phyloP scores from a whole-genome alignment of 1,140 invertebrate species.

The Drosophila subpulchrella region DNA sequence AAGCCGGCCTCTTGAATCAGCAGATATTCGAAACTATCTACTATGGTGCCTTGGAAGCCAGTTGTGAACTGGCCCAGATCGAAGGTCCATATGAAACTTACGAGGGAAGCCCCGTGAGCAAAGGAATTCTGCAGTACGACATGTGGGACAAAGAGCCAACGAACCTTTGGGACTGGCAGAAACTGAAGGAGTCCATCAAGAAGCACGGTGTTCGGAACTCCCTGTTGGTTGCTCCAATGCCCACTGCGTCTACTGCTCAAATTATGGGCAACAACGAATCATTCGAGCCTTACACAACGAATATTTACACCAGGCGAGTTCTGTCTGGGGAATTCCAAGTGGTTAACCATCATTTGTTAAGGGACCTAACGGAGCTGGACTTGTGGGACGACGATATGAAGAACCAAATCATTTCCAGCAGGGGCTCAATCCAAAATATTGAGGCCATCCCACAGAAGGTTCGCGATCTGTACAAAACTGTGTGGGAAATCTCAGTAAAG shows the following conservation, averaged over 20 bases:
- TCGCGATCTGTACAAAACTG: conserved; percentile 97
- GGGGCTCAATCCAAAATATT: conserved; percentile 98
- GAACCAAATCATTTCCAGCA: conserved; percentile 95
- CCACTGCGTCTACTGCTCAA: conserved; percentile 99
- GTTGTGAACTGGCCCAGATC: conserved; percentile 96
- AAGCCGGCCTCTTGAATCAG: conserved; percentile 95
- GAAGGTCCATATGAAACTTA: conserved; percentile 96
- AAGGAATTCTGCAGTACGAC: conserved; percentile 98
- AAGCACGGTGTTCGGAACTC: conserved; percentile 97
- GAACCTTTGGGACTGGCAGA: conserved; percentile 95
- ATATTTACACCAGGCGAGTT: conserved; percentile 97
- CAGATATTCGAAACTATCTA: conserved; percentile 99
- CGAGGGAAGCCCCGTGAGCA: conserved; percentile 95
- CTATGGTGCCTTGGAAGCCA: conserved; percentile 97
- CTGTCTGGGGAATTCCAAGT: conserved; percentile 96
- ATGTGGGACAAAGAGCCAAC: conserved; percentile 98
- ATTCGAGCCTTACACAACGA: conserved; percentile 99
- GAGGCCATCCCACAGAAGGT: conserved; percentile 94
- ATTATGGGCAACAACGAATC: conserved; percentile 99
- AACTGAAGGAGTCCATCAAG: conserved; percentile 94
- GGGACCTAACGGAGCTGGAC: conserved; percentile 95
- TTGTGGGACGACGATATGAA: conserved; percentile 99
- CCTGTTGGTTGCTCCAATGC: conserved; percentile 98
- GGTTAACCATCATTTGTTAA: conserved; percentile 98
- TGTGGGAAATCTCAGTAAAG: conserved; percentile 99